phyloP scores from a whole-genome alignment of 53 echinoderm and acorn worm species.

The Luidia sarsii region DNA sequence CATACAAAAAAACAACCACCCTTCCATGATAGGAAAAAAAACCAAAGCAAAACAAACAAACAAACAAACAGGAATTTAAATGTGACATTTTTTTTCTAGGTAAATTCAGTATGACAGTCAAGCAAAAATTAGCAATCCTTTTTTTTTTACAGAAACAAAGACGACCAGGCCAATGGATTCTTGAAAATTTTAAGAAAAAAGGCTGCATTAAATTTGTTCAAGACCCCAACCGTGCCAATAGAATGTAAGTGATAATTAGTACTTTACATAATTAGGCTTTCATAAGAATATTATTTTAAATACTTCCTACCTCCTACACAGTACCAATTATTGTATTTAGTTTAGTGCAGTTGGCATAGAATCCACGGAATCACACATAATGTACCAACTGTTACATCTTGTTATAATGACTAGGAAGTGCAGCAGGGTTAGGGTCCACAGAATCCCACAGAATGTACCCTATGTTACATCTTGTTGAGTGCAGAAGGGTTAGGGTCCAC shows the following conservation, averaged over 20 bases:
- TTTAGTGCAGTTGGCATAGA: too few species aligned
- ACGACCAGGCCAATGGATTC: conserved; percentile 51
- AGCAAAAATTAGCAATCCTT: too few species aligned
- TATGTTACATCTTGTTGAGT: too few species aligned
- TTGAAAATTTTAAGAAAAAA: conserved; percentile 66
- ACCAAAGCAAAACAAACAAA: not conserved
- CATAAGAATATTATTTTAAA: not conserved
- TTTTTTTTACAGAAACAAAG: conserved; percentile 4
- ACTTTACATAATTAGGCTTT: not conserved
- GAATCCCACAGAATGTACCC: too few species aligned
- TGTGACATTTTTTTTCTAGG: not conserved
- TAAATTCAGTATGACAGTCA: too few species aligned
- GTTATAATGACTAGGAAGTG: too few species aligned
- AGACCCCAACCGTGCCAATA: conserved; percentile 23
- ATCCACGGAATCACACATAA: not conserved
- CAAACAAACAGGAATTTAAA: not conserved
- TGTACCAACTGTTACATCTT: too few species aligned
- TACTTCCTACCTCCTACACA: not conserved
- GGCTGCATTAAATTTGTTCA: conserved; percentile 65
- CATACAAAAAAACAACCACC: not conserved
- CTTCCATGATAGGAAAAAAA: not conserved
- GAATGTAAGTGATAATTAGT: not conserved
- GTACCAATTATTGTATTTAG: not conserved
- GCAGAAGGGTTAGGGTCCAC: too few species aligned
- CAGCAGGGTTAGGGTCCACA: too few species aligned